Evolutionary conservation across 2,888 invertebrate species (phyloP), one percentile per base, ranked within the genome.

Genomic region (Pecten maximus): DNA sequence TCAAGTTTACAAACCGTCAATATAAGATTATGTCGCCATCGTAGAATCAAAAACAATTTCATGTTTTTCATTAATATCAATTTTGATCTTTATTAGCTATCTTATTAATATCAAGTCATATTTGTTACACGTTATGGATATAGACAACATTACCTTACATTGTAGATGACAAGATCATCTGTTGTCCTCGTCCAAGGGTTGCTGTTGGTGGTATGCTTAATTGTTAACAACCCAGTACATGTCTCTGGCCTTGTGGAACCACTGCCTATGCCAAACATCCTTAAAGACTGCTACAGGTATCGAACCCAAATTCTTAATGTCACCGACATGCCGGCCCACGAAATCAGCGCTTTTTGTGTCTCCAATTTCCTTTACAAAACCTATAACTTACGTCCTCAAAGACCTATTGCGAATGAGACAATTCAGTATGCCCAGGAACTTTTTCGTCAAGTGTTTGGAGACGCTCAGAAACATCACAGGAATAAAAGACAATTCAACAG

Each of bases 281-380:
- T 74, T 10, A 15, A 74, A 35, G 28, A 74, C 35, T 74, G 74
- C 35, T 74, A 74, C 35, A 28, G 23, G 23, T 74, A 74, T 74
- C 28, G 74, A 74, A 74, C 74, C 74, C 28, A 74, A 35, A 35
- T 74, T 10, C 74, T 74, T 1, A 74, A 74, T 23, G 74, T 74
- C 74, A 74, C 74, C 15, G 74, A 74, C 74, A 74, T 74, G 74
- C 74, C 74, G 12, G 74, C 74, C 28, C 28, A 74, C 23, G 74
- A 74, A 10, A 74, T 74, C 28, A 74, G 74, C 23, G 28, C 74
- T 28, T 74, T 74, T 74, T 74, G 74, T 74, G 23, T 74, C 74
- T 35, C 74, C 10, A 74, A 74, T 35, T 74, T 74, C 35, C 16
- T 74, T 3, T 74, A 74, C 10, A 74, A 74, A 28, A 74, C 74